phyloP scores from a whole-genome alignment of 2,888 invertebrate species.

The Drosophila anceps region DNA sequence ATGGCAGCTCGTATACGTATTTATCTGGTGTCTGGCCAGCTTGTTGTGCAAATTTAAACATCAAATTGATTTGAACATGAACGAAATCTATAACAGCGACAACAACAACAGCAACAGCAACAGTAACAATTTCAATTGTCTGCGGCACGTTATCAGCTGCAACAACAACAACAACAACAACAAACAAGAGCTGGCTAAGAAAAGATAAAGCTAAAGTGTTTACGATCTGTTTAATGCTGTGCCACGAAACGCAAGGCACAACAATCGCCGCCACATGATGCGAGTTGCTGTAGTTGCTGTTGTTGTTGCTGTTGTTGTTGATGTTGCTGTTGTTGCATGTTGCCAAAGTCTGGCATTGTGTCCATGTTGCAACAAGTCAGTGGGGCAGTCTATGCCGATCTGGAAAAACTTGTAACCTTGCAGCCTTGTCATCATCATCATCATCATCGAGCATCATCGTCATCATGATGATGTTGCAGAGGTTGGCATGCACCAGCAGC shows the following conservation, averaged over 20 bases:
- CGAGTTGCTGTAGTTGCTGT: neutral
- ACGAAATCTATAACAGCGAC: constrained; percentile 55
- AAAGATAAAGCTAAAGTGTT: constrained; percentile 74
- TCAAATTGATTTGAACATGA: constrained; percentile 66
- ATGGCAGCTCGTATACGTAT: constrained; percentile 18
- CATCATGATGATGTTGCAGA: constrained; percentile 36
- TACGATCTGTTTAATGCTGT: constrained; percentile 76
- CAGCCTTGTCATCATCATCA: constrained; percentile 72
- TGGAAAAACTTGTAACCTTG: constrained; percentile 80
- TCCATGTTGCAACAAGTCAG: constrained; percentile 39
- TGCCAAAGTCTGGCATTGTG: constrained; percentile 37
- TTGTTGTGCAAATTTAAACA: constrained; percentile 65
- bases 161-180: constrained; percentile 30
- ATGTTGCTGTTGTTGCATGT: constrained; percentile 25
- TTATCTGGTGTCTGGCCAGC: constrained; percentile 32
- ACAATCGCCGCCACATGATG: constrained; percentile 12
- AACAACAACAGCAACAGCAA: constrained; percentile 14
- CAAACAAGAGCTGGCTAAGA: constrained; percentile 22
- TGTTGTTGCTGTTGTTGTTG: constrained; percentile 7
- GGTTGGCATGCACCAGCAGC: constrained; percentile 12
- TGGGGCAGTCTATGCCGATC: constrained; percentile 60
- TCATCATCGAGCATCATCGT: constrained; percentile 13
- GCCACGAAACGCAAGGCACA: constrained; percentile 34
- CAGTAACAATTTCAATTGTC: constrained; percentile 65
- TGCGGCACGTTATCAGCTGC: constrained; percentile 62